These are phyloP conservation scores for Chymomyza amoena DNA, from an alignment of 2,888 invertebrate species.

Conservation along the genomic window DNA sequence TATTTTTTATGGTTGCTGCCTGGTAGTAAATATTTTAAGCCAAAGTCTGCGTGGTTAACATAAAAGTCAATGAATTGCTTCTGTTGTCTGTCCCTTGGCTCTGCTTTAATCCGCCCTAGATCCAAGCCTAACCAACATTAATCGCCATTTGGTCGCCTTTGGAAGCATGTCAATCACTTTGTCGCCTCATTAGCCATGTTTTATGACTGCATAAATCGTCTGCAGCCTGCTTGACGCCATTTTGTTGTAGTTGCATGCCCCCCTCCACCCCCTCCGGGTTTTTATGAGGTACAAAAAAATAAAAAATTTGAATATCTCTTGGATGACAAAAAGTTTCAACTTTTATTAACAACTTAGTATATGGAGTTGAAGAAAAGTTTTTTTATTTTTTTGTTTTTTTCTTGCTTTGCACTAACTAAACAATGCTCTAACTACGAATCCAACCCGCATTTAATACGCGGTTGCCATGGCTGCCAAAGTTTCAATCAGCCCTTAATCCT, in stretches of 20 bases:
- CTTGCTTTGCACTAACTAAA: conserved; percentile 11
- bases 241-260: background rate
- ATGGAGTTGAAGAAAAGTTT: conserved; percentile 16
- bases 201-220: conserved; percentile 63
- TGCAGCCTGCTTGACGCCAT: conserved; percentile 7
- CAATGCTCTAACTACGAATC: background rate
- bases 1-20: background rate
- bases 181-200: conserved; percentile 44
- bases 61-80: background rate
- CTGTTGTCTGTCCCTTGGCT: background rate
- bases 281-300: conserved; percentile 16
- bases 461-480: background rate
- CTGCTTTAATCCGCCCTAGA: background rate
- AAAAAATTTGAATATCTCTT: background rate
- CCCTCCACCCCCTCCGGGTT: conserved; percentile 12
- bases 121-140: background rate
- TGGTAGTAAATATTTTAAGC: background rate
- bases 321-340: background rate
- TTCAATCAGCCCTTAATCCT: conserved; percentile 24
- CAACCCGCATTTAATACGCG: background rate
- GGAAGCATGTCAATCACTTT: conserved; percentile 15
- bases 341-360: conserved; percentile 10
- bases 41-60: background rate
- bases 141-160: background rate
- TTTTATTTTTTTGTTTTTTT: conserved; percentile 10